Conservation (phyloP, 2,888 invertebrate genomes). For the Omphaloscelis lunosa region DNA sequence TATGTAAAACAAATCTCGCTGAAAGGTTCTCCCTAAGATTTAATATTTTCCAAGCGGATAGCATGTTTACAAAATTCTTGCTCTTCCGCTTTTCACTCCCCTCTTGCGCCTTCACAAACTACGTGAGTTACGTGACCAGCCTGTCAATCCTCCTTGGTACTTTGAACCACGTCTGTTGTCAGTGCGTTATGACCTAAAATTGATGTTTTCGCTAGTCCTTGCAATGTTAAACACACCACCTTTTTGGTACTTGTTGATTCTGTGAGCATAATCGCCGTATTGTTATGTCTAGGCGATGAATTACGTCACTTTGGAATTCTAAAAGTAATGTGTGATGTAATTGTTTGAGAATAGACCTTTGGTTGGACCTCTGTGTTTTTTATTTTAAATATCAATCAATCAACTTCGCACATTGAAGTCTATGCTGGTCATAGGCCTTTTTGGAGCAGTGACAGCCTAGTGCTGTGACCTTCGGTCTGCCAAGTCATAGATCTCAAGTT, state of each 20-base stretch:
- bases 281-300: slow-evolving; percentile 51
- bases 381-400: not conserved
- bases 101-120: slow-evolving; percentile 26
- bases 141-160: slow-evolving; percentile 42
- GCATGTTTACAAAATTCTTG: not conserved
- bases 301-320: slow-evolving; percentile 61
- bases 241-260: slow-evolving; percentile 52
- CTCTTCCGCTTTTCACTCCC: slow-evolving; percentile 1
- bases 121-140: slow-evolving; percentile 41
- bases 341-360: slow-evolving; percentile 14
- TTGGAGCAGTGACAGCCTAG: too few species aligned
- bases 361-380: slow-evolving; percentile 1
- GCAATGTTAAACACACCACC: slow-evolving; percentile 44
- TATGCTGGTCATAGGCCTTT: not conserved
- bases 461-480: too few species aligned
- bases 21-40: not conserved
- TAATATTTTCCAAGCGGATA: not conserved
- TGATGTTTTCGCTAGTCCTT: slow-evolving; percentile 48
- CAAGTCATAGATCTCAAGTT: too few species aligned
- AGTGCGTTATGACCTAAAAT: slow-evolving; percentile 63
- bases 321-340: slow-evolving; percentile 49
- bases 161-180: slow-evolving; percentile 33
- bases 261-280: slow-evolving; percentile 18
- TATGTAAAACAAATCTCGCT: not conserved
- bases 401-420: not conserved